Conservation (phyloP, 2,888 invertebrate species). For the Diarsia dahlii region DNA sequence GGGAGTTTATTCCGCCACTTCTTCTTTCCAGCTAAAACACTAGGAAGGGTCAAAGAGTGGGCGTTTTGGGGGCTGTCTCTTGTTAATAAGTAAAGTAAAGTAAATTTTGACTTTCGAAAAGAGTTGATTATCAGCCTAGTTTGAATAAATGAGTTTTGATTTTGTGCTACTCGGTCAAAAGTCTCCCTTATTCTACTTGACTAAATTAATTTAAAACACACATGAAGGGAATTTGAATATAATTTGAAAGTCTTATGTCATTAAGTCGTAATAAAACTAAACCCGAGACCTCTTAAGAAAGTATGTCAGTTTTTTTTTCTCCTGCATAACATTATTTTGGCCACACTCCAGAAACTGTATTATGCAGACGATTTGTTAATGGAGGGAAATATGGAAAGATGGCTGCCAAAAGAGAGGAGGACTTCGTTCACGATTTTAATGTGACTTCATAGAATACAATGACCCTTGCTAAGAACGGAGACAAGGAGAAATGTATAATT, state of each 20-base stretch:
- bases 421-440: slow-evolving; percentile 42
- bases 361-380: slow-evolving; percentile 61
- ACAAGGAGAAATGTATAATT: too few relatives aligned
- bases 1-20: too few relatives aligned
- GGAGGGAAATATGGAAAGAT: slow-evolving; percentile 45
- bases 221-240: not conserved
- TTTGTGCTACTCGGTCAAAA: not conserved
- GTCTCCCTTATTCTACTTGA: not conserved
- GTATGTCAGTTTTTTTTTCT: slow-evolving; percentile 52
- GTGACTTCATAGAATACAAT: slow-evolving; percentile 11
- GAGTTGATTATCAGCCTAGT: too few relatives aligned
- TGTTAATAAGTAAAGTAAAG: too few relatives aligned
- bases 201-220: not conserved
- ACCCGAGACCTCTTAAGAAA: slow-evolving; percentile 30
- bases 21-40: too few relatives aligned
- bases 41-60: too few relatives aligned
- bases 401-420: slow-evolving; percentile 44
- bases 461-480: not conserved
- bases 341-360: slow-evolving; percentile 53
- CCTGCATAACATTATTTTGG: slow-evolving; percentile 46
- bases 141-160: too few relatives aligned
- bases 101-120: too few relatives aligned
- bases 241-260: not conserved
- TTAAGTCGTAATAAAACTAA: not conserved
- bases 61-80: too few relatives aligned